Percentiles rank a stretch among this genome's conserved stretches.
phyloP scores from a whole-genome alignment of 2,888 invertebrate genomes.

The Drosophila buzzatii region DNA sequence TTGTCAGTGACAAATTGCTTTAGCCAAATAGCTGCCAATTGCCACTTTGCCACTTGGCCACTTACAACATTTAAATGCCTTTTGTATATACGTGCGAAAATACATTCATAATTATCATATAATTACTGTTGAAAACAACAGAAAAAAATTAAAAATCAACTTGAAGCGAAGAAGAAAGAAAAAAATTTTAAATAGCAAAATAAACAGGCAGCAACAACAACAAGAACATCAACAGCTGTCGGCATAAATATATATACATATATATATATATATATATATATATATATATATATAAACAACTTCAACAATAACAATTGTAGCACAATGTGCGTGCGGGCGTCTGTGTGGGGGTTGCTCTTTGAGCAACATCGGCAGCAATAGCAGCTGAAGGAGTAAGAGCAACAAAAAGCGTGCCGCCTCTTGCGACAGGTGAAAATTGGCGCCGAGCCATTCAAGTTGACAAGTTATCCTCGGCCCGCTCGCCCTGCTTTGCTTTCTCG shows the following conservation, averaged over 20 bases:
- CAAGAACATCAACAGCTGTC: constrained; percentile 14
- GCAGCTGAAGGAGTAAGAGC: background rate
- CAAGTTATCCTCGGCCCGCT: constrained; percentile 24
- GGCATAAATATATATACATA: background rate
- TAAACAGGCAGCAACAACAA: constrained; percentile 38
- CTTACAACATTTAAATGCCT: constrained; percentile 4
- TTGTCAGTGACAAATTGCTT: constrained; percentile 25
- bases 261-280: background rate
- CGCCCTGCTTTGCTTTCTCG: background rate
- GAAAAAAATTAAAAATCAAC: constrained; percentile 32
- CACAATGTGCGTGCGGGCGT: constrained; percentile 8
- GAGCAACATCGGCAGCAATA: background rate
- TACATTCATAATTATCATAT: constrained; percentile 40
- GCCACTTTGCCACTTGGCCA: constrained; percentile 6
- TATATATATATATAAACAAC: constrained; percentile 24
- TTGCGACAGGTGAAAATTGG: constrained; percentile 70
- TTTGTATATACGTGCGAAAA: constrained; percentile 27
- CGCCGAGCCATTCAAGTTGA: constrained; percentile 65
- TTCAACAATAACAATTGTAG: constrained; percentile 36
- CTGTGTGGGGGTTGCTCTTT: constrained; percentile 11
- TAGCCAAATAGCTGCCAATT: constrained; percentile 12
- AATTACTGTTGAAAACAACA: constrained; percentile 34
- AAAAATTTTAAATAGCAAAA: constrained; percentile 63
- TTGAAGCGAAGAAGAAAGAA: constrained; percentile 32
- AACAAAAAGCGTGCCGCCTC: constrained; percentile 33